These are phyloP conservation scores for Arge pagana DNA, from an alignment of 2,888 invertebrate genomes.

Conservation along the genomic window DNA sequence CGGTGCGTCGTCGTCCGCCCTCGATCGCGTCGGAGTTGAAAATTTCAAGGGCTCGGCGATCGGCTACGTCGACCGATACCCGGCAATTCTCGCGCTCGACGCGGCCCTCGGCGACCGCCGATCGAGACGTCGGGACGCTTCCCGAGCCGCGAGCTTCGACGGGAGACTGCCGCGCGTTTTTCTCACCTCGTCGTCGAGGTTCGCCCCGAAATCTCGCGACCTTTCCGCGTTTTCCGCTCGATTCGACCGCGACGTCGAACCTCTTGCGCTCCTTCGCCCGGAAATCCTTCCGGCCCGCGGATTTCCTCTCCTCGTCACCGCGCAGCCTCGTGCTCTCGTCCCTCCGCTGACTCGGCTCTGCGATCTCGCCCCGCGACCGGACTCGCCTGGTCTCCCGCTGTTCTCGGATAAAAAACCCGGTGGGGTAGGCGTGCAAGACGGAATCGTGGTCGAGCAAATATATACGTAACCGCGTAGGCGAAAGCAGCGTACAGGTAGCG, in stretches of 20 bases:
- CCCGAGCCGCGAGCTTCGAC: background rate
- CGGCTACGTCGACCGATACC: too few relatives aligned
- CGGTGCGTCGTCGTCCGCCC: too few relatives aligned
- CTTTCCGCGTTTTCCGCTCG: constrained; percentile 4
- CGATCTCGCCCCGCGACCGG: background rate
- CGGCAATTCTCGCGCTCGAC: too few relatives aligned
- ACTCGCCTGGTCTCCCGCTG: too few relatives aligned
- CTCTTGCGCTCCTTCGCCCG: background rate
- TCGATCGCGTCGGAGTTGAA: too few relatives aligned
- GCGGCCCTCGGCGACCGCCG: too few relatives aligned
- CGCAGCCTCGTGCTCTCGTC: background rate
- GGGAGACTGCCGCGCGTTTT: background rate
- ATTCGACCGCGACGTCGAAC: too few relatives aligned
- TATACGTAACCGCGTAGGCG: constrained; percentile 41
- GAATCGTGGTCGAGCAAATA: constrained; percentile 13
- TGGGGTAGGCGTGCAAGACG: too few relatives aligned
- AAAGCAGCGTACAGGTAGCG: too few relatives aligned
- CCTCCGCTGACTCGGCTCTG: background rate
- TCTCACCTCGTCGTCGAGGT: background rate
- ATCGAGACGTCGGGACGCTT: background rate
- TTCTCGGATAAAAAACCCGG: too few relatives aligned
- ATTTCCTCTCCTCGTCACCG: background rate
- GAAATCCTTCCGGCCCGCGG: background rate
- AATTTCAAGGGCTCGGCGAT: too few relatives aligned
- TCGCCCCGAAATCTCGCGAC: constrained; percentile 1